phyloP scores from a whole-genome alignment of 2,888 invertebrate genomes.

The Chrysopilus asiliformis region DNA sequence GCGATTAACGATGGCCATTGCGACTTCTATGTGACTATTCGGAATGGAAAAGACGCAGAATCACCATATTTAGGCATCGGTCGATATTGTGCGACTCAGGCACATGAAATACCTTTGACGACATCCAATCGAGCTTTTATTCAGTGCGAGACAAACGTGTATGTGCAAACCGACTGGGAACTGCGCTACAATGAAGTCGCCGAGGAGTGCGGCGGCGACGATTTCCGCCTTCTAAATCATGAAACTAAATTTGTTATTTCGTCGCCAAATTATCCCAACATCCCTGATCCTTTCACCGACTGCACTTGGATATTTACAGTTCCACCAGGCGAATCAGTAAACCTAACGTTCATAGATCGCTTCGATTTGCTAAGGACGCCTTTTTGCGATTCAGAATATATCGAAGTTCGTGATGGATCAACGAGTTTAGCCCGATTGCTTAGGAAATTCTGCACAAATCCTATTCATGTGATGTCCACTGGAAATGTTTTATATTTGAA shows the following conservation, averaged over 20 bases:
- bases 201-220: conserved; percentile 59
- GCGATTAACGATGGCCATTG: conserved; percentile 32
- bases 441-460: conserved; percentile 50
- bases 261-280: conserved; percentile 71
- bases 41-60: conserved; percentile 56
- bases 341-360: conserved; percentile 59
- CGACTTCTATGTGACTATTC: conserved; percentile 35
- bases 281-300: conserved; percentile 64
- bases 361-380: conserved; percentile 49
- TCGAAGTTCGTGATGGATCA: conserved; percentile 76
- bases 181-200: conserved; percentile 47
- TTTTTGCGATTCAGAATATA: conserved; percentile 38
- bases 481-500: conserved; percentile 58
- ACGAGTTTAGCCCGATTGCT: conserved; percentile 51
- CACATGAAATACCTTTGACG: conserved; percentile 41
- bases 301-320: conserved; percentile 70
- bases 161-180: conserved; percentile 11
- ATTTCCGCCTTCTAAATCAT: conserved; percentile 40
- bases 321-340: conserved; percentile 57
- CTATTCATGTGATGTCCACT: conserved; percentile 36
- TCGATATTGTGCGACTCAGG: conserved; percentile 46
- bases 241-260: conserved; percentile 43
- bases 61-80: conserved; percentile 63
- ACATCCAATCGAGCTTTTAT: conserved; percentile 50
- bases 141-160: neutral